Evolutionary conservation across 2,888 invertebrate species (phyloP), one percentile per base, ranked within the genome.

Genomic region (Endomychus coccineus): DNA sequence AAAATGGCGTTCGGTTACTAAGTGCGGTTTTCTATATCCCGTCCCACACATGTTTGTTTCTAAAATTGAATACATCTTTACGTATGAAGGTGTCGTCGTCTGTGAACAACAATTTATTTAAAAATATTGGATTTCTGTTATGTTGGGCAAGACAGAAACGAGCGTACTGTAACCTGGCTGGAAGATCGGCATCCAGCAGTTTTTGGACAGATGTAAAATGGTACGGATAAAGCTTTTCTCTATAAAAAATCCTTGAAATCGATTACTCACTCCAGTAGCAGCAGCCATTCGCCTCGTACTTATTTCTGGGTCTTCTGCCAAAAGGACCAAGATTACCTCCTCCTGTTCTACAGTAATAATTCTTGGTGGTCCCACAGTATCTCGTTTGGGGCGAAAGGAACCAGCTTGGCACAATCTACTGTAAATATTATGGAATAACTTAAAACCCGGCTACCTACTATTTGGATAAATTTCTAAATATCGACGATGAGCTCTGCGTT

Each of bases 161-260:
- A 11, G 11, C 27, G 11, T 7, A 25, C 10, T 25, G 6, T 25
- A 25, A 11, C 11, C 27, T 25, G 27, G 27, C 27, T 25, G 11
- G 27, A n/a, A 25, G 27, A 25, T 25, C 27, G 6, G 11, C 27
- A 7, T 25, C 11, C 10, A 25, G 27, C 6, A 25, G 27, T 7
- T 25, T 25, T 10, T 25, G 9, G 10, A 25, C 27, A 25, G 27
- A 10, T 10, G 27, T 25, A 11, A 25, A 25, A n/a, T n/a, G n/a
- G n/a, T n/a, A n/a, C n/a, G n/a, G n/a, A n/a, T n/a, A n/a, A n/a
- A n/a, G n/a, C n/a, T n/a, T n/a, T n/a, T n/a, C n/a, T n/a, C n/a
- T n/a, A n/a, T n/a, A n/a, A n/a, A n/a, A n/a, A n/a, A n/a, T n/a
- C n/a, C n/a, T n/a, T n/a, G n/a, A n/a, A n/a, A n/a, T n/a, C n/a